Base-by-base conservation (phyloP, 2,113 vertebrate genomes). In the Phocoena phocoena region DNA sequence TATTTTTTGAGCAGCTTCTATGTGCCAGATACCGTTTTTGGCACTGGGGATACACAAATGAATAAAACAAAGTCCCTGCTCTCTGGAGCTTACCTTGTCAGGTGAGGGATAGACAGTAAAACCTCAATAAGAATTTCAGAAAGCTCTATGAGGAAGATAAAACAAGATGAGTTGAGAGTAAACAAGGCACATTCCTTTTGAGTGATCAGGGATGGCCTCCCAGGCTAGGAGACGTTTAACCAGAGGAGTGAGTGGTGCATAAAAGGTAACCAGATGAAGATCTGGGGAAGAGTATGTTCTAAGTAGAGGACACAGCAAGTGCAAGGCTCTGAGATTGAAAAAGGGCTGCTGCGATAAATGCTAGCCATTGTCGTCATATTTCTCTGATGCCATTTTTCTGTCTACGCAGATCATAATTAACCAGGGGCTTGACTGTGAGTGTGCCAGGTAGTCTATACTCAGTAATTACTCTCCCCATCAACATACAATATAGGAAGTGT, bases 221-320 rank as follows among this genome's bases (percentile, higher is more conserved):
- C 53, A 31, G n/a, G 53, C 31, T 9, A n/a, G 85, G 62, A 70
- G 68, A 26, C 12, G 7, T 65, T 20, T 28, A n/a, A 79, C 11
- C 38, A 47, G 86, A 67, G 53, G 38, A 83, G 33, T 21, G 41
- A 70, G 31, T 28, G 14, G 3, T 12, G 33, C 77, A 67, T 7
- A 1, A 12, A 47, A 41, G 36, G 8, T 26, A 36, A 26, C 25
- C 23, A 28, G 50, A 41, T 20, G 2, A 58, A 38, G 58, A 50
- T 38, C 0, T n/a, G 38, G 12, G 6, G 5, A 12, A 6, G 14
- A 41, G 31, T 23, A 13, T 0, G 4, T n/a, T 58, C 36, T 6
- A 13, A 28, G 53, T 0, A 2, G 26, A 55, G 10, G 31, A 4
- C 47, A n/a, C 28, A 17, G 62, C 28, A 36, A 2, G 8, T 3